Conservation (phyloP, 2,113 vertebrate species). For the Syngnathus floridae region DNA sequence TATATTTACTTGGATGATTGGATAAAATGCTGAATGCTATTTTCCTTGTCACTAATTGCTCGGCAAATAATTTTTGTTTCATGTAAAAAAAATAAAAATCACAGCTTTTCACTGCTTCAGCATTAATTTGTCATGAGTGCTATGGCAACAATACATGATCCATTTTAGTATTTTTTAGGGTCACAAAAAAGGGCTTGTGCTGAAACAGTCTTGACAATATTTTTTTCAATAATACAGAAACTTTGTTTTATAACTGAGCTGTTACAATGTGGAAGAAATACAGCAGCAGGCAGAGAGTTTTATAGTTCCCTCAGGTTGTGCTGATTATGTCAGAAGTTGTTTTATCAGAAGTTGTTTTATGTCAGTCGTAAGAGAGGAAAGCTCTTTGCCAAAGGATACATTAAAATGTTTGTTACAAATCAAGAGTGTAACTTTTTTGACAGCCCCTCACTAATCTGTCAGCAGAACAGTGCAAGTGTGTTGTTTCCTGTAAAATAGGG, state of each 20-base stretch:
- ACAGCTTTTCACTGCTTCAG: not conserved
- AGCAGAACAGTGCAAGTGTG: constrained; percentile 31
- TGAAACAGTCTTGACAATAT: constrained; percentile 1
- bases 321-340: constrained; percentile 58
- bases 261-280: constrained; percentile 40
- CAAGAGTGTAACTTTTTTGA: constrained; percentile 21
- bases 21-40: not conserved
- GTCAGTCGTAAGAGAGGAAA: constrained; percentile 13
- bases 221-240: not conserved
- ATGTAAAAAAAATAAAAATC: not conserved
- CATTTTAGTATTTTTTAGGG: not conserved
- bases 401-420: constrained; percentile 40
- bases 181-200: not conserved
- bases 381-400: constrained; percentile 23
- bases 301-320: constrained; percentile 36
- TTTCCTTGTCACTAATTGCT: not conserved
- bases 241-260: constrained; percentile 24
- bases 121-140: not conserved
- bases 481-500: constrained; percentile 7
- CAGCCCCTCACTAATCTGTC: constrained; percentile 28
- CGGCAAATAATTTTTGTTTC: not conserved
- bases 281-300: constrained; percentile 18
- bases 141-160: not conserved
- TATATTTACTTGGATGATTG: not conserved
- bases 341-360: constrained; percentile 50